Conservation (phyloP, 2,113 vertebrate genomes). For the Neolamprologus variostigma region DNA sequence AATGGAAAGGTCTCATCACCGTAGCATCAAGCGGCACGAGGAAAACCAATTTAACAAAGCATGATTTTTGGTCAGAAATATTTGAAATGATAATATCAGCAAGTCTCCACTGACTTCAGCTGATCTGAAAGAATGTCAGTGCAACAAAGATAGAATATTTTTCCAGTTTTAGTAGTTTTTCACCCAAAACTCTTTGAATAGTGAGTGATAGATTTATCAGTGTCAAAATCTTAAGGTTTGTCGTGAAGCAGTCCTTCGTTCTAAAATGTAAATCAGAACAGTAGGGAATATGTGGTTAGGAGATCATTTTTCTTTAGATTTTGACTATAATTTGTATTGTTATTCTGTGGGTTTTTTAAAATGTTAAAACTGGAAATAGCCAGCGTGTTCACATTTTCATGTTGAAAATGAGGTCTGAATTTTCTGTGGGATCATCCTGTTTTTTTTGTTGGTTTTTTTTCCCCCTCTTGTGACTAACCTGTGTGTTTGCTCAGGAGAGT, state of each 20-base stretch:
- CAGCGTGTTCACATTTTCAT: background rate
- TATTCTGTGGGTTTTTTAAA: background rate
- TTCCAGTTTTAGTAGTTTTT: background rate
- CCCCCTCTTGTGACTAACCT: background rate
- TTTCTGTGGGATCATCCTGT: background rate
- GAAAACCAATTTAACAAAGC: background rate
- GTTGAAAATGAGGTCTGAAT: background rate
- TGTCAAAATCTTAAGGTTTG: background rate
- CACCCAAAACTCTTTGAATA: background rate
- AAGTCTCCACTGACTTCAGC: background rate
- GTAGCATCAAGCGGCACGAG: background rate
- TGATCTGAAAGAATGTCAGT: background rate
- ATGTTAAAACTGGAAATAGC: background rate
- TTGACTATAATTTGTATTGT: background rate
- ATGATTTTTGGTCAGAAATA: background rate
- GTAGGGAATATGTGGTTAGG: background rate
- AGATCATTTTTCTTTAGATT: background rate
- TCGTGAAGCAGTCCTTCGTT: background rate
- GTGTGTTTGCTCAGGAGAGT: slow-evolving; percentile 71
- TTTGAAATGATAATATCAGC: background rate
- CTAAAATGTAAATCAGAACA: background rate
- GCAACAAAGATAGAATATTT: background rate
- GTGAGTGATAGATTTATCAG: background rate
- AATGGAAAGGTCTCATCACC: background rate
- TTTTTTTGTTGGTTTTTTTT: background rate